phyloP scores from a whole-genome alignment of 2,113 vertebrate species.

The Tautogolabrus adspersus region DNA sequence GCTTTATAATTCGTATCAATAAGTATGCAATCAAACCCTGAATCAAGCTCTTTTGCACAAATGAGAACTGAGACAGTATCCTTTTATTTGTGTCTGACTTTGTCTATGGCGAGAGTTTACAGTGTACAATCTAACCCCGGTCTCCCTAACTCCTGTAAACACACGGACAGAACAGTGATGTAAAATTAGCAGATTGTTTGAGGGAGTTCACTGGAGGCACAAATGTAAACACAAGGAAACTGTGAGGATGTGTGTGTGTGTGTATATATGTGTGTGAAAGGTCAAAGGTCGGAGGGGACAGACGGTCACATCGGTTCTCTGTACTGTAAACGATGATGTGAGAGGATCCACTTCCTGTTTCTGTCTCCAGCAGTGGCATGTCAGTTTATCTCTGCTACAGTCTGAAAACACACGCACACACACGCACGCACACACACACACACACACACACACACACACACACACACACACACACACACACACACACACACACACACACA shows the following conservation, averaged over 20 bases:
- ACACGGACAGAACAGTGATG: background rate
- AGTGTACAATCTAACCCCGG: too few relatives aligned
- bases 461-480: too few relatives aligned
- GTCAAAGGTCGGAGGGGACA: conserved; percentile 17
- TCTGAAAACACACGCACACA: background rate
- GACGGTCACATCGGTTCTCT: background rate
- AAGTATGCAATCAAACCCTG: too few relatives aligned
- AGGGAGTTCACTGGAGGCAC: conserved; percentile 37
- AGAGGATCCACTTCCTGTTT: conserved; percentile 45
- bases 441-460: background rate
- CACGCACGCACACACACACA: conserved; percentile 9
- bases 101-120: too few relatives aligned
- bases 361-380: conserved; percentile 14
- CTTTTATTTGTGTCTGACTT: too few relatives aligned
- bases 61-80: too few relatives aligned
- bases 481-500: too few relatives aligned
- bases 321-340: background rate
- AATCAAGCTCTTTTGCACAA: too few relatives aligned
- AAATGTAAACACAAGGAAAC: conserved; percentile 39
- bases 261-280: background rate
- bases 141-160: too few relatives aligned
- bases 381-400: conserved; percentile 6
- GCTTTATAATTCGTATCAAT: too few relatives aligned
- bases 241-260: background rate
- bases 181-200: background rate